A percentile compares a stretch with the other conserved stretches of the same genome.
phyloP scores from a whole-genome alignment of 2,113 vertebrate species.

The Mus musculus region DNA sequence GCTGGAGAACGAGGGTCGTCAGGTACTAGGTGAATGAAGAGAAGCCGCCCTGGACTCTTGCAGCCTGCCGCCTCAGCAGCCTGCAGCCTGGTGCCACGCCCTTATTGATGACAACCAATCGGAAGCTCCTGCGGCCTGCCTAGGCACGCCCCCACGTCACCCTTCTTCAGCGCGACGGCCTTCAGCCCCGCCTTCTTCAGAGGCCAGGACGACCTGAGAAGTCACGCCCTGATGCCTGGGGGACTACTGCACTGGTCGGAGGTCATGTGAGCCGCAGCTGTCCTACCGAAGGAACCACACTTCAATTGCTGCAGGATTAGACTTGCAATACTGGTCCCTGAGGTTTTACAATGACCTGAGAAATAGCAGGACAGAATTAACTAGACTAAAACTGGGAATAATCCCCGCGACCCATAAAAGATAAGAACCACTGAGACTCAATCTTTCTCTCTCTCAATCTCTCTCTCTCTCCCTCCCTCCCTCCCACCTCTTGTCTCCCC shows the following conservation, averaged over 20 bases:
- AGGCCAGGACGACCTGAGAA: rapidly evolving
- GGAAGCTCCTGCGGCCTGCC: background rate
- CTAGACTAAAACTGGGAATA: background rate
- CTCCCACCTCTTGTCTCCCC: background rate
- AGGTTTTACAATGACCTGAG: background rate
- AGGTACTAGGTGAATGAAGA: constrained; percentile 1
- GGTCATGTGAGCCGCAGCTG: constrained; percentile 33
- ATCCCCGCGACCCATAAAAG: background rate
- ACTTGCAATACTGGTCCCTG: background rate
- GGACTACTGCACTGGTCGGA: rapidly evolving
- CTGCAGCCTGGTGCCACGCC: background rate
- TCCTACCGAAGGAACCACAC: background rate
- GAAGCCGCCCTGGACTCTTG: background rate
- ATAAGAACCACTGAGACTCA: background rate
- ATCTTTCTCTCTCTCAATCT: background rate
- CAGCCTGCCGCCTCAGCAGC: constrained; percentile 41
- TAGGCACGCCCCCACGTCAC: background rate
- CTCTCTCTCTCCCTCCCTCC: background rate
- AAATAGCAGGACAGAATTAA: background rate
- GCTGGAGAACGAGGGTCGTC: background rate
- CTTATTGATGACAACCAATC: background rate
- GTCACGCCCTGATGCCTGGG: background rate
- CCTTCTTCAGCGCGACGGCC: background rate
- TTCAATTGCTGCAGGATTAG: background rate
- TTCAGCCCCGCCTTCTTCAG: background rate